phyloP scores from a whole-genome alignment of 2,888 invertebrate species.

The Notodonta ziczac region DNA sequence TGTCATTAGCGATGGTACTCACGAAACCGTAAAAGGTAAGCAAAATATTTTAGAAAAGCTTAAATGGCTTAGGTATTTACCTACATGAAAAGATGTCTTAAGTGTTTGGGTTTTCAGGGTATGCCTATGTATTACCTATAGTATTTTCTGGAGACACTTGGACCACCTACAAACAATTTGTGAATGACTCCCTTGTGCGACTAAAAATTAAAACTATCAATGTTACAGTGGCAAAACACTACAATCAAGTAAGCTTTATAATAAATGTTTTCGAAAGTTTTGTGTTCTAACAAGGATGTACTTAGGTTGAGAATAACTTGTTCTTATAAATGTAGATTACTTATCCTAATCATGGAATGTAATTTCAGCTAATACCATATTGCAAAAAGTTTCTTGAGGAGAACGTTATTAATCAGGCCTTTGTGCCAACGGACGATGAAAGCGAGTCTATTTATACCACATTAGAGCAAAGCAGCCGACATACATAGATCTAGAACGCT shows the following conservation, averaged over 20 bases:
- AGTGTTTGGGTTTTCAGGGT: slow-evolving; percentile 47
- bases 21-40: slow-evolving; percentile 69
- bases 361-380: slow-evolving; percentile 59
- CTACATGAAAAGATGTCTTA: too few species aligned
- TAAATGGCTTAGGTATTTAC: too few species aligned
- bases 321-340: neutral
- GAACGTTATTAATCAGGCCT: slow-evolving; percentile 55
- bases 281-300: neutral
- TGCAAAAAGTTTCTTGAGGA: slow-evolving; percentile 66
- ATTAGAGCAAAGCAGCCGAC: slow-evolving; percentile 19
- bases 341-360: slow-evolving; percentile 7
- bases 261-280: neutral
- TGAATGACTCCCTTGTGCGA: slow-evolving; percentile 56
- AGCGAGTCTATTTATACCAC: slow-evolving; percentile 27
- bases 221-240: slow-evolving; percentile 48
- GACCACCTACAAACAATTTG: slow-evolving; percentile 48
- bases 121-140: slow-evolving; percentile 65
- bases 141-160: slow-evolving; percentile 51
- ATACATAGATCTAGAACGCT: neutral
- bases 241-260: slow-evolving; percentile 46
- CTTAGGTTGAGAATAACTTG: neutral
- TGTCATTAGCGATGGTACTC: slow-evolving; percentile 71
- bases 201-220: slow-evolving; percentile 70
- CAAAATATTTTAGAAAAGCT: too few species aligned
- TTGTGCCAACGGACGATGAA: slow-evolving; percentile 42